Conservation (phyloP, 2,888 invertebrate genomes). For the Acanthosepion pharaonis region DNA sequence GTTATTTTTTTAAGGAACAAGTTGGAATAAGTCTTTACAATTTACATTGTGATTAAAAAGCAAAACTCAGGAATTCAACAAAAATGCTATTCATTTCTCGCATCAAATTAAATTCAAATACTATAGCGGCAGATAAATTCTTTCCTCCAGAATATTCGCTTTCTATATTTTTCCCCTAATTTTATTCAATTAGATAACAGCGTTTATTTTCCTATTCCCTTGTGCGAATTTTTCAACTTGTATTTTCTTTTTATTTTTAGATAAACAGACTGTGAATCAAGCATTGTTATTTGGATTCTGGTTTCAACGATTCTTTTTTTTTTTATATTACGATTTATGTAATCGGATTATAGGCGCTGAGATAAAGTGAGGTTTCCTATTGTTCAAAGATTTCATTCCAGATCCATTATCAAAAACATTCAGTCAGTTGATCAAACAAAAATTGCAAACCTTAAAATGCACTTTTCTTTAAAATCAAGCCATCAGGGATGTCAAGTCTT, state of each 20-base stretch:
- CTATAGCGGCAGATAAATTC: too few relatives aligned
- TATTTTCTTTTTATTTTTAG: not conserved
- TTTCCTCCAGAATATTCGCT: not conserved
- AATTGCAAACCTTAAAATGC: not conserved
- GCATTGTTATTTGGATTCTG: not conserved
- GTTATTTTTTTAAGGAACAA: too few relatives aligned
- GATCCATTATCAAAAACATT: not conserved
- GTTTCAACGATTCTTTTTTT: not conserved
- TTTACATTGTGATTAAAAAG: too few relatives aligned
- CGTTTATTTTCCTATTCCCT: not conserved
- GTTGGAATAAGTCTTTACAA: too few relatives aligned
- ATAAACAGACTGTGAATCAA: not conserved
- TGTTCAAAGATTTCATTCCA: not conserved
- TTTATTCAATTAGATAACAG: not conserved
- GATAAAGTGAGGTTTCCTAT: not conserved
- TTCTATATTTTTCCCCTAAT: not conserved
- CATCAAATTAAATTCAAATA: too few relatives aligned
- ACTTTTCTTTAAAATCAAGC: not conserved
- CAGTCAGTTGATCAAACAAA: not conserved
- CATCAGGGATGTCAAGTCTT: not conserved
- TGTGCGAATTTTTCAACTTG: not conserved
- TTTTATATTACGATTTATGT: not conserved
- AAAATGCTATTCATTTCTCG: too few relatives aligned
- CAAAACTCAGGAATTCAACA: too few relatives aligned
- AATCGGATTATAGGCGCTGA: not conserved